These are phyloP conservation scores for Styela clava DNA, from an alignment of 23 tunicate species.

Conservation along the genomic window DNA sequence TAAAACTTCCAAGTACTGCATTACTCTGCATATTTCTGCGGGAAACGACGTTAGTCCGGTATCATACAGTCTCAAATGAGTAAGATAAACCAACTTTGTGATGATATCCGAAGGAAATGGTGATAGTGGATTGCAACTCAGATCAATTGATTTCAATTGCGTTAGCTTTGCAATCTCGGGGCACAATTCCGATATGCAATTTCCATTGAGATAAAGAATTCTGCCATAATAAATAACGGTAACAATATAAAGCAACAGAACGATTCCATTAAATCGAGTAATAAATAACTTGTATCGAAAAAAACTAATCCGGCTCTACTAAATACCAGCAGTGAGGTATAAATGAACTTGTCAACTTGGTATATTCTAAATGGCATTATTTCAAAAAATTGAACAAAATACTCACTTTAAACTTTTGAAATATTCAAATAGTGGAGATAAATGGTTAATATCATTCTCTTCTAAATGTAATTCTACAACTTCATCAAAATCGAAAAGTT, in stretches of 20 bases:
- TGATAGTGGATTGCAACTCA: constrained; percentile 61
- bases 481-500: constrained; percentile 67
- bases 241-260: background rate
- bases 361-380: too few relatives aligned
- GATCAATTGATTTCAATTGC: constrained; percentile 45
- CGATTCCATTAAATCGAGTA: too few relatives aligned
- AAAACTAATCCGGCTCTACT: too few relatives aligned
- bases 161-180: constrained; percentile 19
- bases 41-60: constrained; percentile 44
- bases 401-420: constrained; percentile 46
- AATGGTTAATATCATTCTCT: constrained; percentile 32
- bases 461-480: constrained; percentile 78
- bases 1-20: constrained; percentile 51
- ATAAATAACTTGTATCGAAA: too few relatives aligned
- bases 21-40: constrained; percentile 60
- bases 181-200: background rate
- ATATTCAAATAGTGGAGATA: constrained; percentile 36
- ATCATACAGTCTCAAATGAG: constrained; percentile 52
- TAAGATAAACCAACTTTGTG: constrained; percentile 46
- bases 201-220: constrained; percentile 12
- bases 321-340: too few relatives aligned
- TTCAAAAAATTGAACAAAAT: too few relatives aligned
- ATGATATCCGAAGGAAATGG: constrained; percentile 36
- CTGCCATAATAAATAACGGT: background rate
- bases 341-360: too few relatives aligned